phyloP scores from a whole-genome alignment of 64 coral and sea anemone genomes.

The Dendronephthya gigantea region DNA sequence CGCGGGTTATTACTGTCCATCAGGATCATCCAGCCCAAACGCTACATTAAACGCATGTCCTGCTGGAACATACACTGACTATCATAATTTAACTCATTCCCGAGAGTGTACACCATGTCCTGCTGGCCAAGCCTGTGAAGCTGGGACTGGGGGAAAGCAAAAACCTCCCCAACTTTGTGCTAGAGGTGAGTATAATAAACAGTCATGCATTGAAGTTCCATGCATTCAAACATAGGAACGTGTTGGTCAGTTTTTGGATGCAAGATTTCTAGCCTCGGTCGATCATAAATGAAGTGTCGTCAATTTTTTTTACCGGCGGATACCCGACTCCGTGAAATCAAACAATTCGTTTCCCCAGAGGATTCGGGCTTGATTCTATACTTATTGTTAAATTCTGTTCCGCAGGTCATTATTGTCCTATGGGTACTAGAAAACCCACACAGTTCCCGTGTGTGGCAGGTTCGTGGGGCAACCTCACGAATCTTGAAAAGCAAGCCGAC shows the following conservation, averaged over 20 bases:
- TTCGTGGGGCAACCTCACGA: slow-evolving; percentile 90
- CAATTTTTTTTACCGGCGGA: no score
- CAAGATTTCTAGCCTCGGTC: no score
- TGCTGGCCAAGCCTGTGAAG: slow-evolving; percentile 71
- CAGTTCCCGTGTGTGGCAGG: slow-evolving; percentile 75
- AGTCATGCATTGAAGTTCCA: no score
- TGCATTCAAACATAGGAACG: background rate
- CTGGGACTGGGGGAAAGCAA: slow-evolving; percentile 76
- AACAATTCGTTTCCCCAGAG: no score
- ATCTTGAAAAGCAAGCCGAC: slow-evolving; percentile 64
- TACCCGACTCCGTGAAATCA: no score
- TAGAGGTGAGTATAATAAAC: slow-evolving; percentile 35
- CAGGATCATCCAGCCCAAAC: slow-evolving; percentile 68
- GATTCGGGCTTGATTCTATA: background rate
- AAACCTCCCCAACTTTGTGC: slow-evolving; percentile 83
- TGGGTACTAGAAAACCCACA: slow-evolving; percentile 70
- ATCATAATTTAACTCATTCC: slow-evolving; percentile 66
- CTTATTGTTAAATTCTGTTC: background rate
- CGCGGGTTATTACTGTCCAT: slow-evolving; percentile 71
- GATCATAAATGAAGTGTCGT: no score
- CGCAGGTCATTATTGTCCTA: slow-evolving; percentile 80
- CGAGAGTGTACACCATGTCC: slow-evolving; percentile 83
- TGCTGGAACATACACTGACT: slow-evolving; percentile 80
- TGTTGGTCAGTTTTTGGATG: no score
- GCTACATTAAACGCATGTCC: slow-evolving; percentile 64